These are phyloP conservation scores for Glaucopsyche alexis DNA, from an alignment of 2,888 invertebrate species.

Conservation along the genomic window DNA sequence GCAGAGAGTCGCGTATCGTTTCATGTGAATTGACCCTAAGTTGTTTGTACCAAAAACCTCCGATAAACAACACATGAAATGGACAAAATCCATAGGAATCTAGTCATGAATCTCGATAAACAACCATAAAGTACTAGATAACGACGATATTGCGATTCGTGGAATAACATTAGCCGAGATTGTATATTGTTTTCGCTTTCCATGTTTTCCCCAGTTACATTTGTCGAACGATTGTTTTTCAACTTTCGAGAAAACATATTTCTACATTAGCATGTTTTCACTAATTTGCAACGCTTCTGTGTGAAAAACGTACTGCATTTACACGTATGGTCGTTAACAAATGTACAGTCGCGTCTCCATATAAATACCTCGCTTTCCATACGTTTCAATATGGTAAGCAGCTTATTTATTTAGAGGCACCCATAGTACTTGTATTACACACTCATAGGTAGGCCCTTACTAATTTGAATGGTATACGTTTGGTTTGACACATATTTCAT, in stretches of 20 bases:
- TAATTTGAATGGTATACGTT: conserved; percentile 35
- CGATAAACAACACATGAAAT: conserved; percentile 3
- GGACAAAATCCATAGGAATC: not conserved
- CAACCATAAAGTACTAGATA: conserved; percentile 5
- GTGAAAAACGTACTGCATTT: conserved; percentile 29
- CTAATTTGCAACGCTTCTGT: conserved; percentile 62
- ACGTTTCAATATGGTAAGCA: conserved; percentile 4
- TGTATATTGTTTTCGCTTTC: conserved; percentile 2
- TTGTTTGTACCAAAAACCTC: not conserved
- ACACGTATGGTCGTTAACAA: conserved; percentile 18
- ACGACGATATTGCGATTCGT: conserved; percentile 9
- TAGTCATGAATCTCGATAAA: not conserved
- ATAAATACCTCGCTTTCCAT: not conserved
- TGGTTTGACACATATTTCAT: conserved; percentile 25
- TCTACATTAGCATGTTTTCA: conserved; percentile 58
- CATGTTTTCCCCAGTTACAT: not conserved
- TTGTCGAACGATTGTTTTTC: conserved; percentile 41
- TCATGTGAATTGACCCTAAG: not conserved
- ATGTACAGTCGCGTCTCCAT: not conserved
- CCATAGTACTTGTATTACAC: conserved; percentile 55
- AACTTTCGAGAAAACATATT: conserved; percentile 44
- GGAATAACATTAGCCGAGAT: not conserved
- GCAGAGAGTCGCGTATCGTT: no score
- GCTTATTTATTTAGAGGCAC: conserved; percentile 9
- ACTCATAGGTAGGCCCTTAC: conserved; percentile 62